Evolutionary conservation across 1,140 invertebrate species (phyloP).

Genomic region (Neodiprion virginianus): DNA sequence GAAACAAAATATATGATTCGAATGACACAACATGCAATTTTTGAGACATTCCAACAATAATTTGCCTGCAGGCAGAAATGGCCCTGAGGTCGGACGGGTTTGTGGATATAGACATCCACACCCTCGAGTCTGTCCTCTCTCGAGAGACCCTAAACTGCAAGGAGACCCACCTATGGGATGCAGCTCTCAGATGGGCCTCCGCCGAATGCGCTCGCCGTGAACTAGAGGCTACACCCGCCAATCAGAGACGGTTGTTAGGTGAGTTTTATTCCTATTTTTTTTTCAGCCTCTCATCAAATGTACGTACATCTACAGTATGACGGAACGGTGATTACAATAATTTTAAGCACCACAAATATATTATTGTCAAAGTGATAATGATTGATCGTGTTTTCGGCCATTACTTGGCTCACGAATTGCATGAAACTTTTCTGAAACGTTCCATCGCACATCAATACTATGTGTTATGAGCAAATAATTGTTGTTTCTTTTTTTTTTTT

Average conservation of each 20-base stretch:
- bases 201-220: constrained; percentile 84
- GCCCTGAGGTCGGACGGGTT: constrained; percentile 92
- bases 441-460: background rate
- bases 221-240: constrained; percentile 75
- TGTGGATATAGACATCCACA: constrained; percentile 89
- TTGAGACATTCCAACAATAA: constrained; percentile 23
- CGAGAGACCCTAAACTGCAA: constrained; percentile 91
- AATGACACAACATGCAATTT: background rate
- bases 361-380: constrained; percentile 1
- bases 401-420: background rate
- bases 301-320: background rate
- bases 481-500: background rate
- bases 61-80: constrained; percentile 83
- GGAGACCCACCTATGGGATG: constrained; percentile 88
- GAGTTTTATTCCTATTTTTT: constrained; percentile 20
- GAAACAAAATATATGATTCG: too few species aligned
- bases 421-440: constrained; percentile 6
- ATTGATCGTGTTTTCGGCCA: background rate
- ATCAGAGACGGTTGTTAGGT: constrained; percentile 59
- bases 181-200: constrained; percentile 87
- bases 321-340: background rate
- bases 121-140: constrained; percentile 84
- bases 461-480: background rate
- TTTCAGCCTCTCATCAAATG: too few species aligned
- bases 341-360: background rate